Evolutionary conservation across 2,113 vertebrate species (phyloP).

Genomic region (Nyctereutes procyonoides): DNA sequence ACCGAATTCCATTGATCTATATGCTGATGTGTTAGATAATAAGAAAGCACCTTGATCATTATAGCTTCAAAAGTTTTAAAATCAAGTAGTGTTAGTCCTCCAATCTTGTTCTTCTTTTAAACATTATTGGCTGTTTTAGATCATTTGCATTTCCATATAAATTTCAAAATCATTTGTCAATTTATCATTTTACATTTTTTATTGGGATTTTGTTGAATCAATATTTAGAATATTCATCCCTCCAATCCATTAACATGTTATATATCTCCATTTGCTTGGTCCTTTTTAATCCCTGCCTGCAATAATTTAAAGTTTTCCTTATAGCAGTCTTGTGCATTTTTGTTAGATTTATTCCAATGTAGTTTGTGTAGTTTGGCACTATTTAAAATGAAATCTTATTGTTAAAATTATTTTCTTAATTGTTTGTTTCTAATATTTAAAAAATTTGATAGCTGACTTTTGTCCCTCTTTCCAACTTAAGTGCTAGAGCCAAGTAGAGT

Average conservation of each 20-base stretch:
- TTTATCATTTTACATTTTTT: background rate
- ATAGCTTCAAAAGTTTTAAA: background rate
- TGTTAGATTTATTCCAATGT: background rate
- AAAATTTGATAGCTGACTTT: background rate
- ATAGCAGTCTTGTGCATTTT: background rate
- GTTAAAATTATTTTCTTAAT: background rate
- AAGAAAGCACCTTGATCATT: background rate
- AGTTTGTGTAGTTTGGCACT: background rate
- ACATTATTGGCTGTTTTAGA: background rate
- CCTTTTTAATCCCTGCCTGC: background rate
- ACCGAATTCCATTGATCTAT: background rate
- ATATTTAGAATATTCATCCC: background rate
- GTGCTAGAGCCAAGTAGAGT: background rate
- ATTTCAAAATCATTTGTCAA: background rate
- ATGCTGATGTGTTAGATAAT: background rate
- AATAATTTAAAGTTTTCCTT: background rate
- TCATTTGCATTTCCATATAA: background rate
- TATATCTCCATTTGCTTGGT: constrained; percentile 4
- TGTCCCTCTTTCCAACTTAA: background rate
- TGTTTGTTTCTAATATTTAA: background rate
- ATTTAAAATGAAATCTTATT: background rate
- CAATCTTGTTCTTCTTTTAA: background rate
- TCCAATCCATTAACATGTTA: background rate
- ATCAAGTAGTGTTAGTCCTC: background rate
- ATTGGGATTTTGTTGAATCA: background rate